Evolutionary conservation across 2,888 invertebrate genomes (phyloP), one percentile per base, ranked within the genome.

Genomic region (Unio delphinus): DNA sequence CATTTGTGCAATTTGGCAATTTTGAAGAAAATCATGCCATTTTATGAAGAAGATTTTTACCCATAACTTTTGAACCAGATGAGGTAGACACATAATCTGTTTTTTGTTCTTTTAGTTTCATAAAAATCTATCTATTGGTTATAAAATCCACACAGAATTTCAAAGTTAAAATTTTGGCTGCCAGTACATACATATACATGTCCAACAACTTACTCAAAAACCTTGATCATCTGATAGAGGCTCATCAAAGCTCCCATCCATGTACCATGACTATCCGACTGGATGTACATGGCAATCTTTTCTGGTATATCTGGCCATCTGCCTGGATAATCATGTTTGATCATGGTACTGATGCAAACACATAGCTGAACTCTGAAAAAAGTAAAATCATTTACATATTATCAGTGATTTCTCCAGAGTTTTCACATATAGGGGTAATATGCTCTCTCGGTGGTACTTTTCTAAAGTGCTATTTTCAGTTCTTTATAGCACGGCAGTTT

Each of bases 261-360:
- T n/a, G 87, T 85, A 30, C 84, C 79, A 34, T 87, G 88, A 68
- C 90, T 88, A 55, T 88, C 88, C 1, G 89, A 86, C 91, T 96
- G 95, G 72, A 99, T 92, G 90, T 96, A 97, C 86, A 96, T 94
- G 86, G 95, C 95, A 77, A 99, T 95, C 92, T 98, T 98, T 89
- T 98, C 98, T 17, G 98, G 96, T 77, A 99, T 94, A 89, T 95
- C 95, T 0, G 98, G 95, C 98, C 98, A 98, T 80, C 95, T 93
- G 64, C 94, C 94, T 6, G 99, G 99, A 89, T 98, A 99, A 90
- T 99, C 99, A 89, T 94, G 93, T 90, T 98, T 98, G 62, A 99
- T 95, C 77, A 99, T 97, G 75, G 94, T 94, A 90, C 95, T 95
- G 26, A 98, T 94, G 89, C 96, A 96, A n/a, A 96, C 94, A 83